Evolutionary conservation across 2,797 vertebrate genomes (phyloP).

Genomic region (Okamejei kenojei): DNA sequence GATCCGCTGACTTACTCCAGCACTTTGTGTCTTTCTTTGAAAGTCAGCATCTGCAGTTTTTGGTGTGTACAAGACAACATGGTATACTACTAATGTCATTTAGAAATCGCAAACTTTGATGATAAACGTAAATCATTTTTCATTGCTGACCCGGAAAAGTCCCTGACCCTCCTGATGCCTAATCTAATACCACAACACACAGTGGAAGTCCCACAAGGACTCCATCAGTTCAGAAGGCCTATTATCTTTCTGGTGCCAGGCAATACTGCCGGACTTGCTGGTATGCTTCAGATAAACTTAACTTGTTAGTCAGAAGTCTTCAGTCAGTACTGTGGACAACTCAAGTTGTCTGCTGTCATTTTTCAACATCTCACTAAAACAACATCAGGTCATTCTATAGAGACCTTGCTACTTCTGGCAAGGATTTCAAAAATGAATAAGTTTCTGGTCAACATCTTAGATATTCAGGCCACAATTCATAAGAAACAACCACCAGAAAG

Average conservation of each 20-base stretch:
- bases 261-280: background rate
- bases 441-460: background rate
- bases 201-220: too few relatives aligned
- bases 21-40: too few relatives aligned
- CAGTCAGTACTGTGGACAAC: background rate
- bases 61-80: too few relatives aligned
- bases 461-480: background rate
- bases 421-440: background rate
- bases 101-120: background rate
- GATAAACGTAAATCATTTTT: background rate
- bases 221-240: background rate
- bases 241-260: background rate
- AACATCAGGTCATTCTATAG: background rate
- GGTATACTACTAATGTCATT: background rate
- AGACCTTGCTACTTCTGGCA: background rate
- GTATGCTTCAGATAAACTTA: background rate
- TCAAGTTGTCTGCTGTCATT: background rate
- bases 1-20: too few relatives aligned
- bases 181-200: background rate
- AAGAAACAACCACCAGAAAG: background rate
- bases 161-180: too few relatives aligned
- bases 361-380: background rate
- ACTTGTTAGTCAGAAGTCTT: background rate
- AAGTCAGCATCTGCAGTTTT: too few relatives aligned
- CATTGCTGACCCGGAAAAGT: background rate